Evolutionary conservation across 2,797 vertebrate species (phyloP).

Genomic region (Podargus strigoides): DNA sequence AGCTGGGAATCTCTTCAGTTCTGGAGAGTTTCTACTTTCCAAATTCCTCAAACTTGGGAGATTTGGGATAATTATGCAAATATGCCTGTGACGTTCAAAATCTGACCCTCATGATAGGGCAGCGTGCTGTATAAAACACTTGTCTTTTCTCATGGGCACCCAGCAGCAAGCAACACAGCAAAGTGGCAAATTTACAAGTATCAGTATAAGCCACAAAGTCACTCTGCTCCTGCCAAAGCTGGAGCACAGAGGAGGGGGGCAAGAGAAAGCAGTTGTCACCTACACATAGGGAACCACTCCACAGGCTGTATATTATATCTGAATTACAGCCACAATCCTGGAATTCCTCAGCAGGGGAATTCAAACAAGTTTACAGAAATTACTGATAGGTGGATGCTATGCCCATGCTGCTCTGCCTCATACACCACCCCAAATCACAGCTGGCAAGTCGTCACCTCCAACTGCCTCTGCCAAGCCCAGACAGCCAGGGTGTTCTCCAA

Average conservation of each 20-base stretch:
- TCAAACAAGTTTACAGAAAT: background rate
- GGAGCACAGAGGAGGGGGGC: background rate
- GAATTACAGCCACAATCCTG: accelerated
- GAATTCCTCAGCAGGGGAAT: background rate
- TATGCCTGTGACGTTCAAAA: background rate
- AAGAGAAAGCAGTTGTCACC: background rate
- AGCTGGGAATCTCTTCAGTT: background rate
- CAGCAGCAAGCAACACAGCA: background rate
- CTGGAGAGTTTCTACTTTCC: background rate
- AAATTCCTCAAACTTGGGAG: background rate
- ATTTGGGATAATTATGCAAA: background rate
- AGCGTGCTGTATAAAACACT: accelerated
- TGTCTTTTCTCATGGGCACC: background rate
- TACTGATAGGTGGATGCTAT: background rate
- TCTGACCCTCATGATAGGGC: accelerated
- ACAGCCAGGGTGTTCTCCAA: background rate
- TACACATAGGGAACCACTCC: accelerated
- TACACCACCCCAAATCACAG: background rate
- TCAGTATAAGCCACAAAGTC: background rate
- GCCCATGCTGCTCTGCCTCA: background rate
- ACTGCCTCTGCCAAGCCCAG: background rate
- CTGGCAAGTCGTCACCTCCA: background rate
- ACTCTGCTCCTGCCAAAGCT: background rate
- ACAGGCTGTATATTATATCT: background rate
- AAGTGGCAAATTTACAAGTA: background rate